A percentile compares a stretch with the other conserved stretches of the same genome.
Conservation (phyloP, 2,797 vertebrate species). For the Harpia harpyja region DNA sequence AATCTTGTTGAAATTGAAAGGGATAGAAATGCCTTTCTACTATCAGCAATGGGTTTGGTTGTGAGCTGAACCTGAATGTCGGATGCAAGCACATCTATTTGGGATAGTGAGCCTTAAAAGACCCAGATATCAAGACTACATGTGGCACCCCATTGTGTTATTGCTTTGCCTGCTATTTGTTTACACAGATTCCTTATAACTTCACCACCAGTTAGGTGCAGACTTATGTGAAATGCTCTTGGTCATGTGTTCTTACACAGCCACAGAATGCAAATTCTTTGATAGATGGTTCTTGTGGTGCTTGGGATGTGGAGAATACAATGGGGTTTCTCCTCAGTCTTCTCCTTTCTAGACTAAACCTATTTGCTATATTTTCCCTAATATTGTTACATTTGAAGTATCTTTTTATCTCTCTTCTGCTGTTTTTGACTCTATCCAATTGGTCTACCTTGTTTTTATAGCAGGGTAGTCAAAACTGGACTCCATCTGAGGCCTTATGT, state of each 20-base stretch:
- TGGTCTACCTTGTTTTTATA: not conserved
- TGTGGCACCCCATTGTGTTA: not conserved
- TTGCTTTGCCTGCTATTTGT: not conserved
- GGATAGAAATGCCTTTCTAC: not conserved
- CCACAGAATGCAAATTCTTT: not conserved
- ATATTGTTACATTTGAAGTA: not conserved
- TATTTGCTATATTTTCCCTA: not conserved
- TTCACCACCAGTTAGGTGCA: not conserved
- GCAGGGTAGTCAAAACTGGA: not conserved
- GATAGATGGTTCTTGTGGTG: not conserved
- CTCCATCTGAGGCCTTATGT: not conserved
- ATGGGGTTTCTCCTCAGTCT: not conserved
- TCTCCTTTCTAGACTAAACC: not conserved
- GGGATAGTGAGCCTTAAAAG: not conserved
- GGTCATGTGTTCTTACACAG: not conserved
- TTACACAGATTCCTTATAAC: not conserved
- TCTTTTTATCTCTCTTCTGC: not conserved
- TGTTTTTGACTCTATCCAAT: not conserved
- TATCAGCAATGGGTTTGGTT: not conserved
- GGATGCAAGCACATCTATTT: not conserved
- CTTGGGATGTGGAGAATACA: not conserved
- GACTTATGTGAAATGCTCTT: not conserved
- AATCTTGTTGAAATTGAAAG: not conserved
- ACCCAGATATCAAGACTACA: not conserved
- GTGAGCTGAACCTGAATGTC: not conserved